A percentile compares a stretch with the other conserved stretches of the same genome.
Evolutionary conservation across 2,113 vertebrate species (phyloP).

Genomic region (Thinocorus orbignyianus): DNA sequence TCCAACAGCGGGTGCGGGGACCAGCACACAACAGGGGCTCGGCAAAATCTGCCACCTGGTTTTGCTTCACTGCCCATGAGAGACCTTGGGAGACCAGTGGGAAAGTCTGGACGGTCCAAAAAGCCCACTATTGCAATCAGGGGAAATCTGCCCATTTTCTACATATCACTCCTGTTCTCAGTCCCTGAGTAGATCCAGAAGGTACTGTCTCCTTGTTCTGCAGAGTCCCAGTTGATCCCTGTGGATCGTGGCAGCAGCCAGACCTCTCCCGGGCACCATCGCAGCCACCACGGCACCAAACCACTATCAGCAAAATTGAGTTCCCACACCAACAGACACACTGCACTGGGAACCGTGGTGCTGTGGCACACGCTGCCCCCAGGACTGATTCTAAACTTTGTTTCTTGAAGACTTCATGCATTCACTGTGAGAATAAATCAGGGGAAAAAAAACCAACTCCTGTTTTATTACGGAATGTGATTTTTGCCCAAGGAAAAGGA

Average conservation of each 20-base stretch:
- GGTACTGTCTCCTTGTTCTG: not conserved
- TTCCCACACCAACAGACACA: not conserved
- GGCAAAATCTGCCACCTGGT: not conserved
- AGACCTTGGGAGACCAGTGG: not conserved
- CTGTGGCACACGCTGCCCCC: not conserved
- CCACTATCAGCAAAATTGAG: fast-evolving
- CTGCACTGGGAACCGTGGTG: not conserved
- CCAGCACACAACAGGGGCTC: too few species aligned
- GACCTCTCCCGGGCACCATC: not conserved
- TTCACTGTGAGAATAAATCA: not conserved
- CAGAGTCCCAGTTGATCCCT: fast-evolving
- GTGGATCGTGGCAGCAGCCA: fast-evolving
- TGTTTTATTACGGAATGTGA: not conserved
- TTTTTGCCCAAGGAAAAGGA: not conserved
- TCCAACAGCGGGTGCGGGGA: fast-evolving
- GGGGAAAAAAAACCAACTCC: not conserved
- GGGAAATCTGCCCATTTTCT: fast-evolving
- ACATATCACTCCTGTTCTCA: fast-evolving
- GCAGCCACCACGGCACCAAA: not conserved
- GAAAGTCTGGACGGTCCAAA: fast-evolving
- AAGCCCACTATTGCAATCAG: fast-evolving
- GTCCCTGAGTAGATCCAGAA: fast-evolving
- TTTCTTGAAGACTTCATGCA: not conserved
- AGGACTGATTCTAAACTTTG: not conserved
- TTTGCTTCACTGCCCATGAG: not conserved